These are phyloP conservation scores for Macrosiphum euphorbiae DNA, from an alignment of 2,888 invertebrate species.

Conservation along the genomic window DNA sequence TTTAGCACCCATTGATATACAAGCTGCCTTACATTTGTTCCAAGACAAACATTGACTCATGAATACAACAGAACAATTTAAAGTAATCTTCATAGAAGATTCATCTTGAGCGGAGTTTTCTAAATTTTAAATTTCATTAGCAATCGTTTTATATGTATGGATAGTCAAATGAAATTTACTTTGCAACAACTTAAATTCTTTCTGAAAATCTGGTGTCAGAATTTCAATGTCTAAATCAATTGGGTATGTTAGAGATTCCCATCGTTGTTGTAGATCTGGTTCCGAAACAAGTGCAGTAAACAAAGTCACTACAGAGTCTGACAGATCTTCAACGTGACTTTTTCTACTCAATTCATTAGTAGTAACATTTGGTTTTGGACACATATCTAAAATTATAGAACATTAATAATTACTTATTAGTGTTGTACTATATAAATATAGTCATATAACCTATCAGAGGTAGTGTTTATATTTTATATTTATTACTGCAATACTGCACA, in stretches of 20 bases:
- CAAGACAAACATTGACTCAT: constrained; percentile 90
- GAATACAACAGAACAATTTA: constrained; percentile 93
- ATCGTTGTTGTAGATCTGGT: constrained; percentile 81
- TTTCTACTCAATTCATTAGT: constrained; percentile 79
- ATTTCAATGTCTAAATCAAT: constrained; percentile 80
- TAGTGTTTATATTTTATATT: not conserved
- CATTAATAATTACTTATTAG: not conserved
- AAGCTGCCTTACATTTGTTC: constrained; percentile 87
- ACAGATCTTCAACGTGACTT: constrained; percentile 88
- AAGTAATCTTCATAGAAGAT: constrained; percentile 72
- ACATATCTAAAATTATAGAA: constrained; percentile 79
- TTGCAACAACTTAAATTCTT: constrained; percentile 48
- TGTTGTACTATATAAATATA: not conserved
- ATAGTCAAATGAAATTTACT: constrained; percentile 15
- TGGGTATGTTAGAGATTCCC: constrained; percentile 88
- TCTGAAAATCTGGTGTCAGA: constrained; percentile 75
- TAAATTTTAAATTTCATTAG: constrained; percentile 62
- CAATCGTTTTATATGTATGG: not conserved
- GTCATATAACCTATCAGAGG: not conserved
- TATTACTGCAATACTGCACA: no score
- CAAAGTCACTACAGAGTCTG: constrained; percentile 85
- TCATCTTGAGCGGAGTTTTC: constrained; percentile 69
- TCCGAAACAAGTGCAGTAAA: constrained; percentile 81
- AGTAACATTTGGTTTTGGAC: constrained; percentile 86
- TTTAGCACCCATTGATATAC: constrained; percentile 86